phyloP scores from a whole-genome alignment of 2,888 invertebrate species.

The Parnassius smintheus region DNA sequence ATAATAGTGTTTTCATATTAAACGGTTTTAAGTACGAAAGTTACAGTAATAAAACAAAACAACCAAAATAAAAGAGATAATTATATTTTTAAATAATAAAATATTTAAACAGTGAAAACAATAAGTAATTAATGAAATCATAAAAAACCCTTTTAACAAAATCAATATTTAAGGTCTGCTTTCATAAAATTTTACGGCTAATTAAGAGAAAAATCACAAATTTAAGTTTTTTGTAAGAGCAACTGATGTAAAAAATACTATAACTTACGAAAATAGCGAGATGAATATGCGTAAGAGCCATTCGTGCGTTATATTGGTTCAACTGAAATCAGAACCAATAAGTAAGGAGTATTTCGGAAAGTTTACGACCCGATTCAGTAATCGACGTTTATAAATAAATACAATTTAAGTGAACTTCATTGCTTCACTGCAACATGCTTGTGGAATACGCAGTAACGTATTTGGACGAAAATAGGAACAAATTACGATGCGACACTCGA shows the following conservation, averaged over 20 bases:
- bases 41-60: too few relatives aligned
- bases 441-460: conserved; percentile 32
- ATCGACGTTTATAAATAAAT: conserved; percentile 70
- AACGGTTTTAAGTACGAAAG: too few relatives aligned
- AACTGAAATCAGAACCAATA: conserved; percentile 43
- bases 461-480: conserved; percentile 45
- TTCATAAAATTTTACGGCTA: too few relatives aligned
- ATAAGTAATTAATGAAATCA: too few relatives aligned
- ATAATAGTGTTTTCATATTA: too few relatives aligned
- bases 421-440: conserved; percentile 43
- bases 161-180: too few relatives aligned
- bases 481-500: conserved; percentile 39
- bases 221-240: too few relatives aligned
- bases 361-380: conserved; percentile 62
- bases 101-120: too few relatives aligned
- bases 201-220: too few relatives aligned
- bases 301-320: conserved; percentile 46
- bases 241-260: conserved; percentile 9
- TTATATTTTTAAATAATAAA: too few relatives aligned
- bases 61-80: too few relatives aligned
- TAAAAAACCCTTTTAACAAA: too few relatives aligned
- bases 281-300: conserved; percentile 49
- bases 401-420: conserved; percentile 62
- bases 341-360: conserved; percentile 39
- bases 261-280: conserved; percentile 52